Evolutionary conservation across 2,888 invertebrate species (phyloP).

Genomic region (Protonemura montana): DNA sequence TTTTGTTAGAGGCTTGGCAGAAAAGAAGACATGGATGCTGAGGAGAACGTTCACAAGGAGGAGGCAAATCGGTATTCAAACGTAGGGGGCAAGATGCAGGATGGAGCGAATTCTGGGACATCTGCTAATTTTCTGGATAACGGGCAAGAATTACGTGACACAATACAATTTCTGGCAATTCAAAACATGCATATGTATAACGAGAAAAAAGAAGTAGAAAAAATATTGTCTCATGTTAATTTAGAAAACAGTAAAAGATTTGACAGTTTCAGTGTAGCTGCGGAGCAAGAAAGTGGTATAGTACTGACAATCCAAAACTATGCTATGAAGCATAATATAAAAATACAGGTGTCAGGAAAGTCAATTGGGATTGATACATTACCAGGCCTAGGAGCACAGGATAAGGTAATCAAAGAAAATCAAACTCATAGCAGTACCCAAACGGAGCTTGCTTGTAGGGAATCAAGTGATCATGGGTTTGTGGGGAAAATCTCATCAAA

Average conservation of each 20-base stretch:
- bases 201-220: not conserved
- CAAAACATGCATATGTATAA: constrained; percentile 47
- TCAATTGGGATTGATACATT: not conserved
- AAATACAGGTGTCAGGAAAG: not conserved
- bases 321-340: not conserved
- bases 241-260: not conserved
- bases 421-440: not conserved
- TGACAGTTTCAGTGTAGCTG: not conserved
- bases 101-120: not conserved
- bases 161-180: constrained; percentile 47
- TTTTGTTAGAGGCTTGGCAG: not conserved
- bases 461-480: not conserved
- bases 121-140: not conserved
- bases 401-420: not conserved
- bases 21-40: not conserved
- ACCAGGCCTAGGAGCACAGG: not conserved
- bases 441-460: not conserved
- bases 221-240: not conserved
- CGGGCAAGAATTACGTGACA: constrained; percentile 44
- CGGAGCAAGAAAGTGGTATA: not conserved
- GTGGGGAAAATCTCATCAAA: not conserved
- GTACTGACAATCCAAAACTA: not conserved
- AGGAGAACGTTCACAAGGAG: not conserved
- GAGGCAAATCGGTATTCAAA: not conserved
- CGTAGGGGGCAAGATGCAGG: not conserved